A percentile compares a stretch with the other conserved stretches of the same genome.
These are phyloP conservation scores for Nematolebias whitei DNA, from an alignment of 2,113 vertebrate genomes.

Conservation along the genomic window DNA sequence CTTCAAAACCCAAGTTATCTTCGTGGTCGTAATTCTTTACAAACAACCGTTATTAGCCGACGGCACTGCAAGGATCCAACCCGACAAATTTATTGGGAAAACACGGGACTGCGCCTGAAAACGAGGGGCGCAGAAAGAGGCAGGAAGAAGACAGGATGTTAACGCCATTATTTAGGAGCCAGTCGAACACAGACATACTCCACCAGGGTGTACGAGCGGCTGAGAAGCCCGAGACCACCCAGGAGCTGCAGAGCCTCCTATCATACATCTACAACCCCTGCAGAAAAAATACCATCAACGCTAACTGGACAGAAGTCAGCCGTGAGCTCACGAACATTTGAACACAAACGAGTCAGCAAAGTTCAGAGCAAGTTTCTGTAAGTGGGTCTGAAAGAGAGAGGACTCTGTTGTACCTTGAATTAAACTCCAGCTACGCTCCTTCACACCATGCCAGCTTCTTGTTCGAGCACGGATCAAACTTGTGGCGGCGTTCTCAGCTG, in stretches of 20 bases:
- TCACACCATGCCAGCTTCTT: constrained; percentile 64
- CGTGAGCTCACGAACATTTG: not conserved
- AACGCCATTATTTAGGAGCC: constrained; percentile 64
- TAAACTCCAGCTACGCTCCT: constrained; percentile 37
- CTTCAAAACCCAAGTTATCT: not conserved
- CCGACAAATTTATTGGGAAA: not conserved
- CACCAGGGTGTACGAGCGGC: constrained; percentile 45
- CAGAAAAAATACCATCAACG: constrained; percentile 30
- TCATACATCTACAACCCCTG: constrained; percentile 43
- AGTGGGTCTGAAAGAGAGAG: constrained; percentile 3
- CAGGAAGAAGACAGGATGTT: constrained; percentile 67
- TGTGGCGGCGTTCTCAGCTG: constrained; percentile 52
- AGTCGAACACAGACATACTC: constrained; percentile 64
- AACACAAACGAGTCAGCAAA: not conserved
- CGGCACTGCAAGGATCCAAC: too few species aligned
- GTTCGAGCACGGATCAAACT: constrained; percentile 44
- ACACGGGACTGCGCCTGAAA: too few species aligned
- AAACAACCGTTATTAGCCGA: not conserved
- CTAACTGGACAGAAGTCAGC: constrained; percentile 3
- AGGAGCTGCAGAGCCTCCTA: constrained; percentile 59
- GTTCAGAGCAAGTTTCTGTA: not conserved
- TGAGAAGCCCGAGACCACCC: constrained; percentile 74
- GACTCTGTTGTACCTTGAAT: constrained; percentile 54
- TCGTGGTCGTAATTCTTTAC: not conserved
- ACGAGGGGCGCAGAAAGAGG: constrained; percentile 2